A percentile compares a stretch with the other conserved stretches of the same genome.
Conservation (phyloP, 2,797 vertebrate genomes). For the Carapus acus region DNA sequence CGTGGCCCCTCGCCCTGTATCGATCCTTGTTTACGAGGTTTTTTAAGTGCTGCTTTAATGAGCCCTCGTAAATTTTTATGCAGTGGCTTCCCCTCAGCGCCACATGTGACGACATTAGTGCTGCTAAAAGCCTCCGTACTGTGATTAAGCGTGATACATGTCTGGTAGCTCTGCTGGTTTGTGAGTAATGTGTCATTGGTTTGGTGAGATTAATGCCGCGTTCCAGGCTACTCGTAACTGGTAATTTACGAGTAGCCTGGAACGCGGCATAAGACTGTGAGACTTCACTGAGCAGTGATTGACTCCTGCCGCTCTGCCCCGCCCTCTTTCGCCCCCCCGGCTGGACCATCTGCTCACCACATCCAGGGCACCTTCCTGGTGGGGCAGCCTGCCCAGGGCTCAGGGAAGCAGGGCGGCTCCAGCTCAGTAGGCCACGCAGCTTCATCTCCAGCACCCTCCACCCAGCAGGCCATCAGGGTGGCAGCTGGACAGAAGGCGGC, state of each 20-base stretch:
- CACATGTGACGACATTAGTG: neutral
- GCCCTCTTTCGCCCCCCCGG: neutral
- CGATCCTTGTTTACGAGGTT: too few relatives aligned
- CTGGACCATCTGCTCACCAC: constrained; percentile 2
- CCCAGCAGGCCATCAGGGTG: constrained; percentile 87
- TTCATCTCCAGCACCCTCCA: constrained; percentile 76
- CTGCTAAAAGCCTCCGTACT: neutral
- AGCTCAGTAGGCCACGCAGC: constrained; percentile 76
- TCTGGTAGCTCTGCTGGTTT: too few relatives aligned
- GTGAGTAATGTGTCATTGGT: too few relatives aligned
- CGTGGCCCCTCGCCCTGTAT: constrained; percentile 3
- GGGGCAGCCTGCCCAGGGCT: constrained; percentile 87
- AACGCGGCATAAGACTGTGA: too few relatives aligned
- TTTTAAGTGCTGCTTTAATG: constrained; percentile 5
- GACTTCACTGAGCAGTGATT: neutral
- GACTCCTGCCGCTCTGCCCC: neutral
- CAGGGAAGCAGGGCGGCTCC: constrained; percentile 80
- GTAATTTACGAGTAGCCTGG: too few relatives aligned
- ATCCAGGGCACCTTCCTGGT: constrained; percentile 94
- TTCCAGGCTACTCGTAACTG: too few relatives aligned
- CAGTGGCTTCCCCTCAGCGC: neutral
- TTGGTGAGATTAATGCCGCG: too few relatives aligned
- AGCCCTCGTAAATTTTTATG: neutral
- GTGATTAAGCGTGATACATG: neutral
- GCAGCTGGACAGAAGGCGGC: constrained; percentile 94